Conservation (phyloP, 2,888 invertebrate genomes). For the Drosophila mayaguana region DNA sequence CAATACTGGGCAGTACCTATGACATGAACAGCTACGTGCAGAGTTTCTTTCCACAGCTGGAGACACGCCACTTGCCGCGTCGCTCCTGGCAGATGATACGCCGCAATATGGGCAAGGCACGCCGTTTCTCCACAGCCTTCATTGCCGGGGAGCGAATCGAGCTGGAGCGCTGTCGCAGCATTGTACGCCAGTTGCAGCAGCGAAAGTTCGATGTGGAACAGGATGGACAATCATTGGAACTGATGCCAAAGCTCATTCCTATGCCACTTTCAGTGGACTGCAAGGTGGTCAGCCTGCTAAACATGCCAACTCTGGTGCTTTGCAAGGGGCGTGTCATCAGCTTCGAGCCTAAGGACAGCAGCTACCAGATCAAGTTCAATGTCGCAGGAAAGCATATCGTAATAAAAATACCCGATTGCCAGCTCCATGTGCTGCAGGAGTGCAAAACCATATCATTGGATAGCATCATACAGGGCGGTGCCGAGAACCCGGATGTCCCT, state of each 20-base stretch:
- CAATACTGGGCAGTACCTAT: slow-evolving; percentile 38
- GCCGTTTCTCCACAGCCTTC: slow-evolving; percentile 58
- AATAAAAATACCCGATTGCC: slow-evolving; percentile 34
- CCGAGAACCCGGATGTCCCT: background rate
- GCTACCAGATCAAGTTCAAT: slow-evolving; percentile 49
- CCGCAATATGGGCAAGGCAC: slow-evolving; percentile 55
- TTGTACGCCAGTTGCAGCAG: slow-evolving; percentile 53
- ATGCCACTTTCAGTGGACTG: slow-evolving; percentile 33
- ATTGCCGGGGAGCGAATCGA: slow-evolving; percentile 40
- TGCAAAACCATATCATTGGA: slow-evolving; percentile 14
- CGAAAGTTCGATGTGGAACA: slow-evolving; percentile 14
- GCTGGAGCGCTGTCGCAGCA: slow-evolving; percentile 28
- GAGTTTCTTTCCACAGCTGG: slow-evolving; percentile 19
- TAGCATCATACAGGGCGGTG: slow-evolving; percentile 25
- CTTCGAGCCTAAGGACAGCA: slow-evolving; percentile 28
- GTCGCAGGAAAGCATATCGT: slow-evolving; percentile 10
- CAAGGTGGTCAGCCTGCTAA: slow-evolving; percentile 45
- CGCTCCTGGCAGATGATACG: slow-evolving; percentile 59
- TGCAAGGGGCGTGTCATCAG: slow-evolving; percentile 41
- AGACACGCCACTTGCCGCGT: slow-evolving; percentile 37
- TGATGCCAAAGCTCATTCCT: slow-evolving; percentile 50
- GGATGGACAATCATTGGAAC: slow-evolving; percentile 14
- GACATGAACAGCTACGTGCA: slow-evolving; percentile 35
- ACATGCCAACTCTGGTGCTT: slow-evolving; percentile 1
- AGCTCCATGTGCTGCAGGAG: slow-evolving; percentile 31